A percentile compares a stretch with the other conserved stretches of the same genome.
Evolutionary conservation across 1,140 invertebrate genomes (phyloP).

Genomic region (Triops longicaudatus): DNA sequence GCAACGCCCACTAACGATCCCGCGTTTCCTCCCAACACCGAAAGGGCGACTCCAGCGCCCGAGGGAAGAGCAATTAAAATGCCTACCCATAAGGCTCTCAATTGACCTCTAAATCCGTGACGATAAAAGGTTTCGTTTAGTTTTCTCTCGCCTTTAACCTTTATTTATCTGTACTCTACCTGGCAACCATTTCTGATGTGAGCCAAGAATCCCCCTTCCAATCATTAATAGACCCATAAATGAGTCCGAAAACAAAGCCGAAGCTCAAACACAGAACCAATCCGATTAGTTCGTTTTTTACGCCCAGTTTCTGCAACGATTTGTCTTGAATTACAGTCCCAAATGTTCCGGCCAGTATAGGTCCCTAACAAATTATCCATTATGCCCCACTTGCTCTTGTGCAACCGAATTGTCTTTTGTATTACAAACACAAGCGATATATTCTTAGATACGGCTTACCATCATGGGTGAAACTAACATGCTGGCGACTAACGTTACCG

Average conservation of each 20-base stretch:
- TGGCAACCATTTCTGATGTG: conserved; percentile 68
- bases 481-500: conserved; percentile 71
- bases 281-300: conserved; percentile 57
- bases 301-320: conserved; percentile 52
- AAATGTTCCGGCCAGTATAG: conserved; percentile 76
- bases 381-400: background rate
- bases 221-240: conserved; percentile 57
- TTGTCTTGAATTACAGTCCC: conserved; percentile 67
- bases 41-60: conserved; percentile 75
- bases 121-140: background rate
- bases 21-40: conserved; percentile 70
- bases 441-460: conserved; percentile 41
- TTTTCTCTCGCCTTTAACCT: background rate
- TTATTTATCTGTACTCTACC: conserved; percentile 39
- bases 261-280: conserved; percentile 61
- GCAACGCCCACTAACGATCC: conserved; percentile 79
- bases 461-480: conserved; percentile 82
- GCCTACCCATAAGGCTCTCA: conserved; percentile 56
- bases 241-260: conserved; percentile 69
- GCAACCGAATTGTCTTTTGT: background rate
- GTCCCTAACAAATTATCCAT: conserved; percentile 48
- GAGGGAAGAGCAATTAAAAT: conserved; percentile 59
- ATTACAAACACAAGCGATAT: background rate
- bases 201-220: conserved; percentile 71
- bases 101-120: conserved; percentile 45